Conservation (phyloP, 2,113 vertebrate species). For the Cryptotis parvus region DNA sequence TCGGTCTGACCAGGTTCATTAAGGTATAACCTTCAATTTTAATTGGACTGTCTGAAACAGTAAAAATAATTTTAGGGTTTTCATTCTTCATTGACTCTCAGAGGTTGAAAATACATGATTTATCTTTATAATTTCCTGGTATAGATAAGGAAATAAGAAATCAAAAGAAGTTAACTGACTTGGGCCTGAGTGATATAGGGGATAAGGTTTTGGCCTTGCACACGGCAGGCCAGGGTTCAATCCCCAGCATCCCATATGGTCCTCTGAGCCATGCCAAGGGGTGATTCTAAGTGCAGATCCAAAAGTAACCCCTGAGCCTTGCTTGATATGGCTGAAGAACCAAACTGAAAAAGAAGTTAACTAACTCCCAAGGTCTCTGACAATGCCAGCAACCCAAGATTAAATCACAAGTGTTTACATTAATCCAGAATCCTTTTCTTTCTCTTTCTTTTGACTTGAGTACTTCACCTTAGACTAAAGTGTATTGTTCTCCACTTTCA, state of each 20-base stretch:
- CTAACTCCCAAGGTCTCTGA: background rate
- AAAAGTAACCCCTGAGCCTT: too few relatives aligned
- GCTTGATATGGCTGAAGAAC: too few relatives aligned
- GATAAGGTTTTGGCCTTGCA: too few relatives aligned
- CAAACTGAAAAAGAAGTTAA: background rate
- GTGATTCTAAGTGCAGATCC: too few relatives aligned
- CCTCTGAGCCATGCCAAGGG: too few relatives aligned
- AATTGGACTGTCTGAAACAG: background rate
- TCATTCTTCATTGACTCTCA: background rate
- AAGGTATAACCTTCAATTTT: background rate
- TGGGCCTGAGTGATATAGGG: background rate
- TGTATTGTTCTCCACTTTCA: background rate
- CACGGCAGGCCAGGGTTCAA: too few relatives aligned
- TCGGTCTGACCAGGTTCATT: constrained; percentile 6
- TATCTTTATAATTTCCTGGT: background rate
- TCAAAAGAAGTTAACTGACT: background rate
- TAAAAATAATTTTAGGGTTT: constrained; percentile 18
- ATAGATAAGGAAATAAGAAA: background rate
- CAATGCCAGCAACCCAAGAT: background rate
- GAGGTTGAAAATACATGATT: background rate
- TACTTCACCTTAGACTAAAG: background rate
- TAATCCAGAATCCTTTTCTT: background rate
- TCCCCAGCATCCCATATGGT: too few relatives aligned
- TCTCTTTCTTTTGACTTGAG: background rate
- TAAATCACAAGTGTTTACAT: background rate